Evolutionary conservation across 2,888 invertebrate genomes (phyloP).

Genomic region (Pyrrhia umbra): DNA sequence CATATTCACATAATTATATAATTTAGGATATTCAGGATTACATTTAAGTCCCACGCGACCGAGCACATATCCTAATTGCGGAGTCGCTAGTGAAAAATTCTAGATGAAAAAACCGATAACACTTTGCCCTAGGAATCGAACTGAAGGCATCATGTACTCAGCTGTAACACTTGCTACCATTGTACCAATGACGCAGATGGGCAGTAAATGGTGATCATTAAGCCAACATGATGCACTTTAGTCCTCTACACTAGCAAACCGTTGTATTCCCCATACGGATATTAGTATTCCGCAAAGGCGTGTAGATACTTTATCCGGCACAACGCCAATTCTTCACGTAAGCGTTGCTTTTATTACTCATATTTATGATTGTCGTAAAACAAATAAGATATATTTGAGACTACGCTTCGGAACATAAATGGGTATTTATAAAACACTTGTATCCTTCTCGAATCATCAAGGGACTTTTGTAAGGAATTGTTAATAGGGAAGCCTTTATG

Average conservation of each 20-base stretch:
- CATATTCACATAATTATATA: no score
- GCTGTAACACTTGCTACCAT: no score
- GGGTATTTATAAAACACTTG: conserved; percentile 56
- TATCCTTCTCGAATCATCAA: conserved; percentile 10
- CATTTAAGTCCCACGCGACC: no score
- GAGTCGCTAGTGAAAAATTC: background rate
- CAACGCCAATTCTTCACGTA: conserved; percentile 50
- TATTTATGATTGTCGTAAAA: conserved; percentile 60
- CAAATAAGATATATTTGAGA: conserved; percentile 55
- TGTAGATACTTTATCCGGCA: conserved; percentile 29
- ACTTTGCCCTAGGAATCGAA: background rate
- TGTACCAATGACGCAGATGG: background rate
- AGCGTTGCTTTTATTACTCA: conserved; percentile 58
- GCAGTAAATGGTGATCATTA: background rate
- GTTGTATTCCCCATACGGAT: background rate
- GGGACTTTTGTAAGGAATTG: conserved; percentile 8
- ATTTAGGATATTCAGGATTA: no score
- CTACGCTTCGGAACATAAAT: conserved; percentile 52
- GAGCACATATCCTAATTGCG: no score
- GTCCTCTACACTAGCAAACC: background rate
- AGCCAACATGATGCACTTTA: background rate
- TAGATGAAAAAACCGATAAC: background rate
- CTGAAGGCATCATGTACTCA: no score
- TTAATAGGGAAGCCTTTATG: conserved; percentile 6
- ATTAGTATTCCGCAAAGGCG: conserved; percentile 39